Conservation (phyloP, 1,140 invertebrate species). For the Colletes gigas region DNA sequence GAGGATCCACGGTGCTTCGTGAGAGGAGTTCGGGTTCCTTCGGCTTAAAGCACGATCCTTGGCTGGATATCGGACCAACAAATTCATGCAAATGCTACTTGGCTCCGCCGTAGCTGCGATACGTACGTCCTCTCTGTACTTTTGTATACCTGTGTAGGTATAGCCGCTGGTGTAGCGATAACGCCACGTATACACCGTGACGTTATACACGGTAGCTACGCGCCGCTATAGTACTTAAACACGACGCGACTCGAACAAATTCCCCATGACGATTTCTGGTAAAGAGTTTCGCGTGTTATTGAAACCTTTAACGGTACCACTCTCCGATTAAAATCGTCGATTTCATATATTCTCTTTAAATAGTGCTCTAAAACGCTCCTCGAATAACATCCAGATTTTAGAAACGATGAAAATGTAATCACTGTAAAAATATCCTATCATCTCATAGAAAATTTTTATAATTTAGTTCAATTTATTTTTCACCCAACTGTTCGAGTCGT, state of each 20-base stretch:
- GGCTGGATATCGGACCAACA: slow-evolving; percentile 69
- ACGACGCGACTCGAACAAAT: slow-evolving; percentile 55
- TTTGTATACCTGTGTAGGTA: slow-evolving; percentile 47
- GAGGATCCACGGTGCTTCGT: slow-evolving; percentile 29
- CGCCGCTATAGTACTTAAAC: slow-evolving; percentile 56
- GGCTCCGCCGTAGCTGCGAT: slow-evolving; percentile 57
- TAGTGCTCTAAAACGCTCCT: too few relatives aligned
- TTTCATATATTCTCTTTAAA: too few relatives aligned
- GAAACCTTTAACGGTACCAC: background rate
- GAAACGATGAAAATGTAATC: too few relatives aligned
- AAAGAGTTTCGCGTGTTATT: slow-evolving; percentile 27
- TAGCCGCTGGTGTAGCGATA: slow-evolving; percentile 63
- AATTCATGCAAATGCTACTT: slow-evolving; percentile 74
- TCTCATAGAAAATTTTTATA: too few relatives aligned
- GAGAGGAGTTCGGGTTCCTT: slow-evolving; percentile 47
- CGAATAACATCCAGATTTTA: too few relatives aligned
- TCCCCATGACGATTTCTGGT: slow-evolving; percentile 53
- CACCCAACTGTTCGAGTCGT: too few relatives aligned
- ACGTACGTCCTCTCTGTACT: slow-evolving; percentile 49
- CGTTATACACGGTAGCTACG: slow-evolving; percentile 61
- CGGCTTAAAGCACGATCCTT: slow-evolving; percentile 68
- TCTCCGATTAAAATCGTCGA: too few relatives aligned
- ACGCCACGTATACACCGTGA: slow-evolving; percentile 57
- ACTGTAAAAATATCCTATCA: too few relatives aligned
- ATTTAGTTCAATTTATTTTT: too few relatives aligned